Evolutionary conservation across 2,888 invertebrate species (phyloP).

Genomic region (Liodrosophila aerea): DNA sequence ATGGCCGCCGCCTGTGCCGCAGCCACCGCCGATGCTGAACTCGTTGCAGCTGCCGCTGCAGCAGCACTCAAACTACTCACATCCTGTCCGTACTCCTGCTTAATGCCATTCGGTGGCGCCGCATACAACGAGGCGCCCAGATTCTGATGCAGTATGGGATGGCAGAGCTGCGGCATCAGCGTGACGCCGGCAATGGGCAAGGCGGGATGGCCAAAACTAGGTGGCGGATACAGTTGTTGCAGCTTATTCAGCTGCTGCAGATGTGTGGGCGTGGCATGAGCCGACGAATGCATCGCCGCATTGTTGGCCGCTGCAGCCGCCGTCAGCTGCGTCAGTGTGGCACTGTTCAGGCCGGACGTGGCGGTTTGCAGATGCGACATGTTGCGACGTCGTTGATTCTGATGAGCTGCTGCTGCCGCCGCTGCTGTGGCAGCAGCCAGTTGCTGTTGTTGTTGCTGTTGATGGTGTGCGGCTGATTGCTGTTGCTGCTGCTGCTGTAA

Average conservation of each 20-base stretch:
- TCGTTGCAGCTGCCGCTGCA: conserved; percentile 42
- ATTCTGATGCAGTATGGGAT: conserved; percentile 79
- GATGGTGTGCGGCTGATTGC: conserved; percentile 57
- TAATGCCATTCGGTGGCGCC: conserved; percentile 78
- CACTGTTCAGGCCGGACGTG: conserved; percentile 47
- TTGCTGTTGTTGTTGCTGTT: conserved; percentile 42
- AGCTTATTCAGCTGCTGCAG: conserved; percentile 76
- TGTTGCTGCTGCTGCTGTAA: conserved; percentile 51
- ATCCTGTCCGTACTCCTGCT: conserved; percentile 76
- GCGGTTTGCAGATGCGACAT: conserved; percentile 52
- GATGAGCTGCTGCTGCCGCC: conserved; percentile 45
- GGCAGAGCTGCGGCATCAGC: conserved; percentile 79
- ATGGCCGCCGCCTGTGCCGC: conserved; percentile 64
- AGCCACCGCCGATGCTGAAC: conserved; percentile 59
- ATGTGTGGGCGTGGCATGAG: conserved; percentile 65
- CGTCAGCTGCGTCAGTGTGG: conserved; percentile 58
- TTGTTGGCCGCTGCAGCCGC: conserved; percentile 48
- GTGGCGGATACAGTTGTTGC: conserved; percentile 77
- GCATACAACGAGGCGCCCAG: conserved; percentile 74
- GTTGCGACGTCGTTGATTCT: conserved; percentile 56
- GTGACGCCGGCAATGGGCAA: conserved; percentile 78
- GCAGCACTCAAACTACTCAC: conserved; percentile 48
- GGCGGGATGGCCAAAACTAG: conserved; percentile 78
- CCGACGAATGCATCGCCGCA: conserved; percentile 44
- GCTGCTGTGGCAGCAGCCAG: conserved; percentile 41